Conservation (phyloP, 2,888 invertebrate species). For the Drosophila aldrichi region DNA sequence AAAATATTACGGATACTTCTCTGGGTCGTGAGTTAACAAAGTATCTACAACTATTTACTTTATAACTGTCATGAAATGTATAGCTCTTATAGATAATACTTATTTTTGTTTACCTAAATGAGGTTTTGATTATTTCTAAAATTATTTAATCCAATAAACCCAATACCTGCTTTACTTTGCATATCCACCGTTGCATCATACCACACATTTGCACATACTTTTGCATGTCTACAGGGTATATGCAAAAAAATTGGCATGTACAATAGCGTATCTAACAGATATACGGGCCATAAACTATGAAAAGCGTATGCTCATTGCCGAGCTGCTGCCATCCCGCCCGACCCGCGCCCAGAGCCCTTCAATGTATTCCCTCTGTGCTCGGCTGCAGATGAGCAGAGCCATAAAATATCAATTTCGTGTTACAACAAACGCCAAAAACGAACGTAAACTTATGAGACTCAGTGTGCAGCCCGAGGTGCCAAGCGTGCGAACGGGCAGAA, state of each 20-base stretch:
- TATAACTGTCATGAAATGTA: too few relatives aligned
- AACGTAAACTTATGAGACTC: constrained; percentile 72
- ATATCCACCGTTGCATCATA: neutral
- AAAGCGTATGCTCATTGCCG: constrained; percentile 68
- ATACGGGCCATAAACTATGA: constrained; percentile 79
- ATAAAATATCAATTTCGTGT: constrained; percentile 81
- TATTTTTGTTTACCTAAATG: too few relatives aligned
- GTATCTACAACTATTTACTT: too few relatives aligned
- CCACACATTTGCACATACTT: neutral
- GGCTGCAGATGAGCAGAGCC: constrained; percentile 74
- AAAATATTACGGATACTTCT: too few relatives aligned
- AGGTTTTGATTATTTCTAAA: neutral
- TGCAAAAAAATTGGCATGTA: constrained; percentile 29
- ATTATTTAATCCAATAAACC: too few relatives aligned
- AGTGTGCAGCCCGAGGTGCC: constrained; percentile 31
- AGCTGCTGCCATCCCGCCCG: neutral
- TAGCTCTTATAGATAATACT: neutral
- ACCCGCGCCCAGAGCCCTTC: neutral
- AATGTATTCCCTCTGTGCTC: constrained; percentile 5
- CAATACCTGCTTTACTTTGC: too few relatives aligned
- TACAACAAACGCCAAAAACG: constrained; percentile 77
- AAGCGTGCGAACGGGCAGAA: constrained; percentile 20
- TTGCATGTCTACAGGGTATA: constrained; percentile 1
- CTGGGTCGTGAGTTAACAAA: too few relatives aligned
- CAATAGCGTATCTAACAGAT: constrained; percentile 75